Evolutionary conservation across 2,888 invertebrate genomes (phyloP).

Genomic region (Malachius bipustulatus): DNA sequence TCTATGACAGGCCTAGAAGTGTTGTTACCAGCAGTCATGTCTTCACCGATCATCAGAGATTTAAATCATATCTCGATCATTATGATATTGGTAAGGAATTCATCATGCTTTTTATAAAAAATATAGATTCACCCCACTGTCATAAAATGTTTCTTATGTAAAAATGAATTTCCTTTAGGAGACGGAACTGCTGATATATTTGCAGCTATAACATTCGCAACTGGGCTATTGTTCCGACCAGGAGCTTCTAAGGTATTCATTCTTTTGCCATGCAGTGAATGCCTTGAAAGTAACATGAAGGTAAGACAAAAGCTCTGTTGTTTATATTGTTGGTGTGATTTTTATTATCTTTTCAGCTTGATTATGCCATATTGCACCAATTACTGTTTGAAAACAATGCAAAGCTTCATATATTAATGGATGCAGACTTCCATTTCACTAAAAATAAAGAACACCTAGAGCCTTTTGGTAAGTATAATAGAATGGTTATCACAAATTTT

Average conservation of each 20-base stretch:
- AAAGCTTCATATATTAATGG: conserved; percentile 71
- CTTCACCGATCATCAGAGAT: conserved; percentile 52
- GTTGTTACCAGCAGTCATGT: conserved; percentile 58
- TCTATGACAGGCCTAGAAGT: conserved; percentile 59
- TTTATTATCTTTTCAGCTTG: conserved; percentile 44
- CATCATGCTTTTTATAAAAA: too few relatives aligned
- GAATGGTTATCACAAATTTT: too few relatives aligned
- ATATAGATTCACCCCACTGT: too few relatives aligned
- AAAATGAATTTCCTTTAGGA: conserved; percentile 28
- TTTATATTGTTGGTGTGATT: conserved; percentile 1
- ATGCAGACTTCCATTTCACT: conserved; percentile 65
- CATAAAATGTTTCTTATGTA: too few relatives aligned
- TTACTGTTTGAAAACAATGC: conserved; percentile 70
- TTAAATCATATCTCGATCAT: conserved; percentile 56
- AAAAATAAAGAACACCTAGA: conserved; percentile 60
- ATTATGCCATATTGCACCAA: conserved; percentile 73
- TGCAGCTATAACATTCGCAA: conserved; percentile 61
- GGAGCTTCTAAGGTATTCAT: conserved; percentile 76
- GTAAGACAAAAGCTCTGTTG: conserved; percentile 35
- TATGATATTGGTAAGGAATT: conserved; percentile 48
- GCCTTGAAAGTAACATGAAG: conserved; percentile 55
- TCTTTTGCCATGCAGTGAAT: conserved; percentile 67
- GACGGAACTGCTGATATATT: conserved; percentile 58
- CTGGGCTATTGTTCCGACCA: conserved; percentile 63
- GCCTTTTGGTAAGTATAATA: conserved; percentile 53